A percentile compares a stretch with the other conserved stretches of the same genome.
Conservation (phyloP, 2,113 vertebrate species). For the Syngnathus floridae region DNA sequence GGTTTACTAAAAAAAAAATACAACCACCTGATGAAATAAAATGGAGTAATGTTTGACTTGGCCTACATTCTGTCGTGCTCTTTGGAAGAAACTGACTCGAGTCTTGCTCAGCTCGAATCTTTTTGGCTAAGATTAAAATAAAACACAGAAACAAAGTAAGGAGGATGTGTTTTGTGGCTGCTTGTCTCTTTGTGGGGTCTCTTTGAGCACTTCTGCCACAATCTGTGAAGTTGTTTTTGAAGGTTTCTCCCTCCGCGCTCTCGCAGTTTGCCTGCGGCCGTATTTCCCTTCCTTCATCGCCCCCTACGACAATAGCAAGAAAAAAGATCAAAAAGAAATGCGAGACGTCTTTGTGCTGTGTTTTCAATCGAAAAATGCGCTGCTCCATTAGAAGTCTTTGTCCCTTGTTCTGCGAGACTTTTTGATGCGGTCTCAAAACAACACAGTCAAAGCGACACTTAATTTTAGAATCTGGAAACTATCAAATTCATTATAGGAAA, state of each 20-base stretch:
- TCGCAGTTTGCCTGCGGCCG: conserved; percentile 23
- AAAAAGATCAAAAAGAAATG: conserved; percentile 24
- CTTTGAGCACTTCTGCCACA: conserved; percentile 38
- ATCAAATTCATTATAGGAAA: too few species aligned
- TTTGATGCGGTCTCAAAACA: neutral
- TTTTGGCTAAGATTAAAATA: conserved; percentile 32
- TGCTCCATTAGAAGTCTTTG: conserved; percentile 6
- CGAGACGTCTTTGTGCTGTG: conserved; percentile 25
- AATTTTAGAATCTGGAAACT: neutral
- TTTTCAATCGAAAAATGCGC: conserved; percentile 16
- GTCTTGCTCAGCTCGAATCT: conserved; percentile 21
- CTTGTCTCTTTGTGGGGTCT: conserved; percentile 22
- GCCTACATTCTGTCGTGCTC: conserved; percentile 8
- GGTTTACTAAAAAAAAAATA: too few species aligned
- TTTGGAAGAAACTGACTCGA: conserved; percentile 23
- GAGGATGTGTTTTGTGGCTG: conserved; percentile 25
- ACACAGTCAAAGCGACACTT: neutral
- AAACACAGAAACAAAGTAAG: conserved; percentile 27
- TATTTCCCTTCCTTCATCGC: conserved; percentile 13
- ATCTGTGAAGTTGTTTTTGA: conserved; percentile 40
- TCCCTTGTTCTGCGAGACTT: conserved; percentile 23
- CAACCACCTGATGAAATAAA: too few species aligned
- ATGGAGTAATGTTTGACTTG: conserved; percentile 14
- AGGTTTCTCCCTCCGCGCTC: conserved; percentile 25
- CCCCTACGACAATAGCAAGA: conserved; percentile 22